Conservation (phyloP, 2,888 invertebrate genomes). For the Athetis lepigone region DNA sequence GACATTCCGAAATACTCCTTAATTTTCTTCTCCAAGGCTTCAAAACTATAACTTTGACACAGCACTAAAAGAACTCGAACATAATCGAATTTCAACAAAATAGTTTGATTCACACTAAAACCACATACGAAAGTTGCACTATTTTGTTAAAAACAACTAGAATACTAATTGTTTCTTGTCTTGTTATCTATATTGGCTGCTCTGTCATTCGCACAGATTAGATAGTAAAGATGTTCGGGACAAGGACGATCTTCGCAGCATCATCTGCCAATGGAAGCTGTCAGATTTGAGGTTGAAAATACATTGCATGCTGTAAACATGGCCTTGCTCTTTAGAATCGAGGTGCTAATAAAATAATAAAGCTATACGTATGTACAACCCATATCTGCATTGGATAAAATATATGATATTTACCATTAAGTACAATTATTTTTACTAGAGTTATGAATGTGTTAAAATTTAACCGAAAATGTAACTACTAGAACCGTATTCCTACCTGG, state of each 20-base stretch:
- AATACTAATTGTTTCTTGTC: not conserved
- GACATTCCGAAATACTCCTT: not conserved
- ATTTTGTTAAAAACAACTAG: conserved; percentile 13
- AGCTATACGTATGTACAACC: too few relatives aligned
- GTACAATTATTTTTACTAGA: too few relatives aligned
- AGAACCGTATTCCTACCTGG: too few relatives aligned
- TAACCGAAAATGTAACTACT: too few relatives aligned
- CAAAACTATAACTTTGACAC: not conserved
- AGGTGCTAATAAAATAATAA: too few relatives aligned
- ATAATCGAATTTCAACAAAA: too few relatives aligned
- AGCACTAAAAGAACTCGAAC: not conserved
- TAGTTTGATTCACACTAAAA: too few relatives aligned
- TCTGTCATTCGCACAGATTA: conserved; percentile 33
- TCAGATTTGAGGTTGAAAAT: not conserved
- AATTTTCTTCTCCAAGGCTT: not conserved
- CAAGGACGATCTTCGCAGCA: conserved; percentile 13
- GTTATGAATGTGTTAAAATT: too few relatives aligned
- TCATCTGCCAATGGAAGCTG: conserved; percentile 17
- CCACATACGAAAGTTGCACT: conserved; percentile 4
- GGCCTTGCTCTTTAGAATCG: not conserved
- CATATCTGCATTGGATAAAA: too few relatives aligned
- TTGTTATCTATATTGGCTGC: conserved; percentile 35
- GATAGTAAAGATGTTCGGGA: conserved; percentile 26
- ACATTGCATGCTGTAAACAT: not conserved
- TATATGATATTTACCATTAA: too few relatives aligned